Evolutionary conservation across 1,140 invertebrate genomes (phyloP).

Genomic region (Trichonephila clavipes): DNA sequence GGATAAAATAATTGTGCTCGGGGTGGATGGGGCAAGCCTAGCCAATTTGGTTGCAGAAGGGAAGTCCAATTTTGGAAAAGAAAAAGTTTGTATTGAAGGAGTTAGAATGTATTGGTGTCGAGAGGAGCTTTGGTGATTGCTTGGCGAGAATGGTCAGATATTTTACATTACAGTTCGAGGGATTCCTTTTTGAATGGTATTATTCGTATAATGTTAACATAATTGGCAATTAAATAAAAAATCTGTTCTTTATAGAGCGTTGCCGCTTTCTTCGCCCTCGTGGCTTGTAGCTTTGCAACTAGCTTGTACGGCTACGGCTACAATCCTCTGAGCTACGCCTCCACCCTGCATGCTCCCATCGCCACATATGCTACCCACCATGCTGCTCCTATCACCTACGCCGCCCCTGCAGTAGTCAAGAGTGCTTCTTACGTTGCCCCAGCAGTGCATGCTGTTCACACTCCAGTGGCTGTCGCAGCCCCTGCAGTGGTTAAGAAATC

Average conservation of each 20-base stretch:
- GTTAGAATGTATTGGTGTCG: too few species aligned
- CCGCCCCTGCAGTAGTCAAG: neutral
- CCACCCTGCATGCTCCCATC: neutral
- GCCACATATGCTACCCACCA: constrained; percentile 6
- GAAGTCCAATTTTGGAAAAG: too few species aligned
- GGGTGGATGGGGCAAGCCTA: too few species aligned
- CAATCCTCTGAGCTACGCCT: neutral
- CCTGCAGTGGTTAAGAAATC: neutral
- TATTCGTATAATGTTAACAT: too few species aligned
- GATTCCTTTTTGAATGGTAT: too few species aligned
- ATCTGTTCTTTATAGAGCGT: neutral
- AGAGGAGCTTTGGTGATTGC: too few species aligned
- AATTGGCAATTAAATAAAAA: too few species aligned
- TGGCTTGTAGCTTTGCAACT: neutral
- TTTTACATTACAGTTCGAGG: too few species aligned
- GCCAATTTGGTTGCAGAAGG: too few species aligned
- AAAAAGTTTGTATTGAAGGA: too few species aligned
- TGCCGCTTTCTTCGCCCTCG: neutral
- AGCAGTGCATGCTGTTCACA: neutral
- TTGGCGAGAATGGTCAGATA: too few species aligned
- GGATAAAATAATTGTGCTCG: too few species aligned
- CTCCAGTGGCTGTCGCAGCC: neutral
- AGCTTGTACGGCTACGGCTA: neutral
- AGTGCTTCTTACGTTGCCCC: neutral
- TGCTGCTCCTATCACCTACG: neutral